A percentile compares a stretch with the other conserved stretches of the same genome.
Evolutionary conservation across 2,113 vertebrate genomes (phyloP).

Genomic region (Xyliphius kryptos): DNA sequence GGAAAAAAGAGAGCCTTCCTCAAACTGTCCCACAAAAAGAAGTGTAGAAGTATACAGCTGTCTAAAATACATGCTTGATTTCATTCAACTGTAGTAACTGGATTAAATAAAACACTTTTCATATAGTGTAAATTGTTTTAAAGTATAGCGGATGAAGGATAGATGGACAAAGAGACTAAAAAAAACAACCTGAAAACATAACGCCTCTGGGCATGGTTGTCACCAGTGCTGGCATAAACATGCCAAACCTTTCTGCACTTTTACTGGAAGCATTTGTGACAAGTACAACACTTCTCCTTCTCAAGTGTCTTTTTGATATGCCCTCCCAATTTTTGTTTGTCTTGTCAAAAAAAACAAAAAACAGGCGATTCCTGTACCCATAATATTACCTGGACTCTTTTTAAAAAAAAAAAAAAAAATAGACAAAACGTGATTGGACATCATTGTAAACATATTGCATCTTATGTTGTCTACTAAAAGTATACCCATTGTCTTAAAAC

Average conservation of each 20-base stretch:
- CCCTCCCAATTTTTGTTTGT: constrained; percentile 5
- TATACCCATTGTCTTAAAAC: too few species aligned
- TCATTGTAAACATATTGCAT: constrained; percentile 3
- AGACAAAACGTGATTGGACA: too few species aligned
- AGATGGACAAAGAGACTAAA: constrained; percentile 26
- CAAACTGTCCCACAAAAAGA: too few species aligned
- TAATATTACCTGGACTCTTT: constrained; percentile 21
- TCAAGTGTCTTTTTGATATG: constrained; percentile 45
- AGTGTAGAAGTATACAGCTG: too few species aligned
- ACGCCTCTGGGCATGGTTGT: not conserved
- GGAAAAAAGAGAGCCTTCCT: too few species aligned
- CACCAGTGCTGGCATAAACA: constrained; percentile 47
- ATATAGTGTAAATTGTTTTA: too few species aligned
- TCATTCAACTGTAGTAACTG: too few species aligned
- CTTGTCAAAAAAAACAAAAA: constrained; percentile 21
- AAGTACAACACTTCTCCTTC: constrained; percentile 45
- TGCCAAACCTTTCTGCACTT: constrained; percentile 41
- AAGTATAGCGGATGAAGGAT: too few species aligned
- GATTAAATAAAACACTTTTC: too few species aligned
- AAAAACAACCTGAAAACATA: constrained; percentile 35
- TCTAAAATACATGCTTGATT: too few species aligned
- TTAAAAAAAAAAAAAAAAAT: constrained; percentile 5
- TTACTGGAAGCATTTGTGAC: constrained; percentile 34
- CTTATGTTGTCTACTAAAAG: not conserved
- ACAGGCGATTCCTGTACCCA: constrained; percentile 1